Evolutionary conservation across 2,888 invertebrate species (phyloP).

Genomic region (Drosophila kuntzei): DNA sequence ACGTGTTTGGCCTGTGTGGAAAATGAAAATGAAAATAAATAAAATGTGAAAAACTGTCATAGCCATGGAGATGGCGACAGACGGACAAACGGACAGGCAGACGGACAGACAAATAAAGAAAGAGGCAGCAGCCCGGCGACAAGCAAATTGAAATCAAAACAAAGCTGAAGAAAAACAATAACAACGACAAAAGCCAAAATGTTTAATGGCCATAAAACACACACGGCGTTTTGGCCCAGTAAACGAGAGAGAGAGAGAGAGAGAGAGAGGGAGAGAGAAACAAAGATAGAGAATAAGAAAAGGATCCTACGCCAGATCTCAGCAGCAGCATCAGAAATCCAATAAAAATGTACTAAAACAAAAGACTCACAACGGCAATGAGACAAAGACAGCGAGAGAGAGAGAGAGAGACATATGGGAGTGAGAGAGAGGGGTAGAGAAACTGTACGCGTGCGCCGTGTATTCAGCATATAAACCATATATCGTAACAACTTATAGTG

Average conservation of each 20-base stretch:
- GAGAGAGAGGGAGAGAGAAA: neutral
- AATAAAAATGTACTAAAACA: slow-evolving; percentile 69
- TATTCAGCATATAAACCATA: slow-evolving; percentile 28
- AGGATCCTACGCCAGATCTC: slow-evolving; percentile 55
- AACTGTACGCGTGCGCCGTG: slow-evolving; percentile 68
- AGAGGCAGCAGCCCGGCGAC: slow-evolving; percentile 47
- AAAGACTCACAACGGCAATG: slow-evolving; percentile 29
- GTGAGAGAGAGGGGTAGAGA: neutral
- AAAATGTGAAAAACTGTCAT: slow-evolving; percentile 75
- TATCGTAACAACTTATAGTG: slow-evolving; percentile 24
- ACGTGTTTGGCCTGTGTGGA: slow-evolving; percentile 58
- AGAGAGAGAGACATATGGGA: neutral
- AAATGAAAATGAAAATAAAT: slow-evolving; percentile 65
- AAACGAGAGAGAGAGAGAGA: slow-evolving; percentile 5
- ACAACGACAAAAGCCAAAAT: slow-evolving; percentile 61
- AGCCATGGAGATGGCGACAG: slow-evolving; percentile 27
- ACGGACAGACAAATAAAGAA: slow-evolving; percentile 7
- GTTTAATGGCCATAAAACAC: slow-evolving; percentile 81
- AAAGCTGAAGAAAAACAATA: slow-evolving; percentile 51
- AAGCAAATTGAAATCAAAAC: slow-evolving; percentile 83
- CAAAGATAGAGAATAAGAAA: slow-evolving; percentile 13
- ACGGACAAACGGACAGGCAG: slow-evolving; percentile 8
- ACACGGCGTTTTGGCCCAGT: slow-evolving; percentile 46
- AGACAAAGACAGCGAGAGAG: slow-evolving; percentile 3
- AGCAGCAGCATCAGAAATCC: slow-evolving; percentile 56